Evolutionary conservation across 2,888 invertebrate genomes (phyloP).

Genomic region (Campoplex capitator): DNA sequence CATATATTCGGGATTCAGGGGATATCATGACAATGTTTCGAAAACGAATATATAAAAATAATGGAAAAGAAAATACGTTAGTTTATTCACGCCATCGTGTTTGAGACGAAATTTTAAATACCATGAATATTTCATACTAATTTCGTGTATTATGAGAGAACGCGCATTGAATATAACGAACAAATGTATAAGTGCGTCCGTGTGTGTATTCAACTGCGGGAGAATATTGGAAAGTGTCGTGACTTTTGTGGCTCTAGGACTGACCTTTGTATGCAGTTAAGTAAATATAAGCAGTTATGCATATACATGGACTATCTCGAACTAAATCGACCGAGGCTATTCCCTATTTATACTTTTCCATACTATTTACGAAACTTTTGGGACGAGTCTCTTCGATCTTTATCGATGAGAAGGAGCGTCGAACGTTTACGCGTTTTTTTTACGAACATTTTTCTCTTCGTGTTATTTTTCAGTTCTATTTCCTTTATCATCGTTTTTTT

Average conservation of each 20-base stretch:
- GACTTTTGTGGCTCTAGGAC: conserved; percentile 25
- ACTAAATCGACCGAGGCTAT: background rate
- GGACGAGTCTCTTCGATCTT: background rate
- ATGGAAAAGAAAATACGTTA: background rate
- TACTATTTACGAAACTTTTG: background rate
- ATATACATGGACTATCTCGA: conserved; percentile 26
- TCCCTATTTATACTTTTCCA: background rate
- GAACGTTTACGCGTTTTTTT: background rate
- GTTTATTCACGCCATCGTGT: conserved; percentile 33
- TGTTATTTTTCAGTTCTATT: background rate
- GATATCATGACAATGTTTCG: conserved; percentile 16
- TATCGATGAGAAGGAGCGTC: background rate
- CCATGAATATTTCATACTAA: conserved; percentile 48
- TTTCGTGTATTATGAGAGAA: conserved; percentile 42
- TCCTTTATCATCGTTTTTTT: background rate
- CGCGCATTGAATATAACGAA: conserved; percentile 15
- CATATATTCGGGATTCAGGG: conserved; percentile 30
- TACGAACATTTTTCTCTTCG: background rate
- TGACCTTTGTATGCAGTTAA: conserved; percentile 51
- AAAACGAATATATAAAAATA: background rate
- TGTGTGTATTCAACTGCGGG: conserved; percentile 11
- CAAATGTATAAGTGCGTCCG: background rate
- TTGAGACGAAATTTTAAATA: conserved; percentile 28
- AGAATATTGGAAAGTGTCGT: conserved; percentile 52
- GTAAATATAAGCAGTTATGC: conserved; percentile 26